phyloP scores from a whole-genome alignment of 2,797 vertebrate species.

The Diceros bicornis region DNA sequence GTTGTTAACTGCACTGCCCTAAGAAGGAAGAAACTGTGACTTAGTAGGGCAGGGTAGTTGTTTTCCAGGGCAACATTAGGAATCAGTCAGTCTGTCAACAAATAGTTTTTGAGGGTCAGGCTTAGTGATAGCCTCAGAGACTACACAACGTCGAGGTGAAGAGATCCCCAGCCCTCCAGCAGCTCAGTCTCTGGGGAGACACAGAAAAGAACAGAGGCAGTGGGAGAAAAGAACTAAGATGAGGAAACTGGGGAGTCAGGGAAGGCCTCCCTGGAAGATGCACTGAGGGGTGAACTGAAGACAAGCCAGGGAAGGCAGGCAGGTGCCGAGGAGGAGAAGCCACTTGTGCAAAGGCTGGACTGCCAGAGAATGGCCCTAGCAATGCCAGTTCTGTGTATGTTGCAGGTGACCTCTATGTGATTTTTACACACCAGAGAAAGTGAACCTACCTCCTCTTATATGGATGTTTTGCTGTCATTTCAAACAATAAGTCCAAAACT shows the following conservation, averaged over 20 bases:
- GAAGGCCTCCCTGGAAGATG: background rate
- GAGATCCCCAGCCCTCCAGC: background rate
- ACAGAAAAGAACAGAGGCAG: background rate
- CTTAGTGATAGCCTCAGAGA: background rate
- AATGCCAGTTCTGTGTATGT: background rate
- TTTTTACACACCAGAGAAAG: background rate
- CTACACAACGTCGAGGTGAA: background rate
- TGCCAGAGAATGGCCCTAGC: background rate
- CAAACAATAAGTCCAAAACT: background rate
- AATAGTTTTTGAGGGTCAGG: background rate
- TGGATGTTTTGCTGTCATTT: conserved; percentile 35
- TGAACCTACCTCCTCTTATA: background rate
- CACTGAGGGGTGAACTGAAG: background rate
- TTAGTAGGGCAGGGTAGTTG: conserved; percentile 64
- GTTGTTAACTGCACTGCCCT: conserved; percentile 65
- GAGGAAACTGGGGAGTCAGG: background rate
- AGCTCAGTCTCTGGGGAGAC: background rate
- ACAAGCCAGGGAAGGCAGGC: background rate
- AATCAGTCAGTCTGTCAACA: conserved; percentile 50
- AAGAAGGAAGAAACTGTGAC: conserved; percentile 82
- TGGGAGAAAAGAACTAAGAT: background rate
- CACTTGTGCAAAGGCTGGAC: background rate
- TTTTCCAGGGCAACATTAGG: conserved; percentile 60
- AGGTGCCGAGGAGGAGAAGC: background rate
- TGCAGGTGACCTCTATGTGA: background rate